These are phyloP conservation scores for Macrostomum cliftonense DNA, from an alignment of 2,888 invertebrate species.

Conservation along the genomic window DNA sequence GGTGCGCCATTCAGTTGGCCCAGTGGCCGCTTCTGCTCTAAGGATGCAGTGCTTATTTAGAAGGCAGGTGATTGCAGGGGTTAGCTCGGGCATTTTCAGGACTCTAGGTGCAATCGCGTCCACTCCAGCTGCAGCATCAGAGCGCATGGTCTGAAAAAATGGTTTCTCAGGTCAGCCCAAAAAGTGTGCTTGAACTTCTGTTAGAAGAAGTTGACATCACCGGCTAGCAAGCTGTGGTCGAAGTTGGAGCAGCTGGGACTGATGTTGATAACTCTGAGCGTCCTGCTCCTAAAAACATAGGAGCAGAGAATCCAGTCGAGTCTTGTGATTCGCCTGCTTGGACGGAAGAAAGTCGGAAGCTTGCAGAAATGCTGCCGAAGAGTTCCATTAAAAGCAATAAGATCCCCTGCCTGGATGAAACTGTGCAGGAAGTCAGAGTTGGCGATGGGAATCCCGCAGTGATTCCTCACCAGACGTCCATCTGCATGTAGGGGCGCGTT, in stretches of 20 bases:
- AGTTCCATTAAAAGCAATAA: neutral
- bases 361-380: conserved; percentile 2
- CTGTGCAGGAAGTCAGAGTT: neutral
- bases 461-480: conserved; percentile 5
- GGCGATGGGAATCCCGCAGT: conserved; percentile 1
- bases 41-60: too few relatives aligned
- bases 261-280: neutral
- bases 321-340: neutral
- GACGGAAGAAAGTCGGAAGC: conserved; percentile 4
- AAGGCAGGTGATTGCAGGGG: too few relatives aligned
- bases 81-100: too few relatives aligned
- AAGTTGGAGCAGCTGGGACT: neutral
- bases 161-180: too few relatives aligned
- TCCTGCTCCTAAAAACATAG: neutral
- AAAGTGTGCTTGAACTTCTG: too few relatives aligned
- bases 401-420: conserved; percentile 4
- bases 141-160: too few relatives aligned
- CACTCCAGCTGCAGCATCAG: too few relatives aligned
- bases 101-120: too few relatives aligned
- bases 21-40: too few relatives aligned
- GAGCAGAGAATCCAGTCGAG: conserved; percentile 6
- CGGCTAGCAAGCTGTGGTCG: conserved; percentile 3
- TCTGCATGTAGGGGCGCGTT: neutral
- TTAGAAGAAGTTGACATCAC: neutral
- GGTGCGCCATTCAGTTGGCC: too few relatives aligned